Evolutionary conservation across 1,140 invertebrate genomes (phyloP).

Genomic region (Camponotus vicinus): DNA sequence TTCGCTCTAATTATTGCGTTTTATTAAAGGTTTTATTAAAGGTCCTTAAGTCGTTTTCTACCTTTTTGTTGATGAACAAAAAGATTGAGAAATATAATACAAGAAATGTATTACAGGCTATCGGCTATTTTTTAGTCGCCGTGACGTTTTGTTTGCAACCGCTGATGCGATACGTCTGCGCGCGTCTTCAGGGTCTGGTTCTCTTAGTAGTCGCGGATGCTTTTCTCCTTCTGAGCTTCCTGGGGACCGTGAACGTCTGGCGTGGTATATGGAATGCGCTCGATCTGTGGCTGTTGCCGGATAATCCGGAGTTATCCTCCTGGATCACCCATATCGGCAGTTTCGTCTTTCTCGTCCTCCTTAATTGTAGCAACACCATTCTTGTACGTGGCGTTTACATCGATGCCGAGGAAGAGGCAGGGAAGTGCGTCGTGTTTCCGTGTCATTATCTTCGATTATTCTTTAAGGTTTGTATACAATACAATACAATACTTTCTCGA

Average conservation of each 20-base stretch:
- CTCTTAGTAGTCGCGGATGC: conserved; percentile 91
- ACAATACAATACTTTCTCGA: background rate
- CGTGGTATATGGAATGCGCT: conserved; percentile 93
- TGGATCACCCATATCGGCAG: conserved; percentile 92
- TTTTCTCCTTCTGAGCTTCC: conserved; percentile 91
- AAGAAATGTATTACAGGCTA: conserved; percentile 86
- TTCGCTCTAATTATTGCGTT: too few relatives aligned
- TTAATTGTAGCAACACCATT: conserved; percentile 94
- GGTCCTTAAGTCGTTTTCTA: too few relatives aligned
- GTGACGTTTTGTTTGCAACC: conserved; percentile 92
- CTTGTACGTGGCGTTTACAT: conserved; percentile 94
- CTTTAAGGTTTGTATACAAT: conserved; percentile 87
- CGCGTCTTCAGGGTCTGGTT: conserved; percentile 88
- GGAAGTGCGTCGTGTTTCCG: conserved; percentile 93
- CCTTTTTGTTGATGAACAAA: too few relatives aligned
- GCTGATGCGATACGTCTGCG: conserved; percentile 89
- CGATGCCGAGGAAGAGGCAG: conserved; percentile 92
- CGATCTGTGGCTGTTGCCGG: conserved; percentile 93
- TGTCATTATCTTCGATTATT: conserved; percentile 93
- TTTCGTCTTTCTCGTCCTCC: conserved; percentile 90
- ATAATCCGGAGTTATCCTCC: conserved; percentile 90
- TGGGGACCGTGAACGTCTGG: conserved; percentile 95
- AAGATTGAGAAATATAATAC: background rate
- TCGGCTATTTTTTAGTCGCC: conserved; percentile 91
- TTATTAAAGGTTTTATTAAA: too few relatives aligned